Evolutionary conservation across 2,797 vertebrate genomes (phyloP).

Genomic region (Rhinophrynus dorsalis): DNA sequence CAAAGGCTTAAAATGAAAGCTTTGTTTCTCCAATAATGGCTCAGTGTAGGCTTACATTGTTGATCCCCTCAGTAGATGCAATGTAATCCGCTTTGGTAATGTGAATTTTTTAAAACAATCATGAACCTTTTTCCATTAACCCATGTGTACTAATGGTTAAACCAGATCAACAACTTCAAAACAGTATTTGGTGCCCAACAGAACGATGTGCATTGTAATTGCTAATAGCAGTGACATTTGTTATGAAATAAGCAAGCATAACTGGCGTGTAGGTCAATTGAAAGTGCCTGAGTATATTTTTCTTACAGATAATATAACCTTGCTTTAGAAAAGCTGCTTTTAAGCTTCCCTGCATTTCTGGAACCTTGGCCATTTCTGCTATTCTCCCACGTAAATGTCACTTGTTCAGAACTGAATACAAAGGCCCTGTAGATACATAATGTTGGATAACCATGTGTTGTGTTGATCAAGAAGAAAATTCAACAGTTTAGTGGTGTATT

Average conservation of each 20-base stretch:
- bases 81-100: conserved; percentile 85
- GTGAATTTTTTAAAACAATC: conserved; percentile 83
- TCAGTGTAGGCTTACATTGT: conserved; percentile 81
- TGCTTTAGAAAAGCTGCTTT: conserved; percentile 20
- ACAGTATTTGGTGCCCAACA: conserved; percentile 58
- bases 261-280: conserved; percentile 61
- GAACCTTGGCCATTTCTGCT: background rate
- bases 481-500: no score
- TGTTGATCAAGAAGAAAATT: no score
- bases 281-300: conserved; percentile 56
- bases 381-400: conserved; percentile 6
- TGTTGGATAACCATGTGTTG: conserved; percentile 7
- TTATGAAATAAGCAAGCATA: conserved; percentile 64
- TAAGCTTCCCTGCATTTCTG: conserved; percentile 7
- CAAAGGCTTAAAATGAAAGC: conserved; percentile 83
- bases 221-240: conserved; percentile 62
- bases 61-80: conserved; percentile 82
- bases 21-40: conserved; percentile 83
- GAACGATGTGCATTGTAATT: conserved; percentile 36
- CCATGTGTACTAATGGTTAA: conserved; percentile 74
- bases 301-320: no score
- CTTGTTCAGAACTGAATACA: background rate
- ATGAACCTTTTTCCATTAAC: conserved; percentile 74
- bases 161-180: conserved; percentile 62
- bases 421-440: background rate